Evolutionary conservation across 2,113 vertebrate genomes (phyloP).

Genomic region (Nettapus auritus): DNA sequence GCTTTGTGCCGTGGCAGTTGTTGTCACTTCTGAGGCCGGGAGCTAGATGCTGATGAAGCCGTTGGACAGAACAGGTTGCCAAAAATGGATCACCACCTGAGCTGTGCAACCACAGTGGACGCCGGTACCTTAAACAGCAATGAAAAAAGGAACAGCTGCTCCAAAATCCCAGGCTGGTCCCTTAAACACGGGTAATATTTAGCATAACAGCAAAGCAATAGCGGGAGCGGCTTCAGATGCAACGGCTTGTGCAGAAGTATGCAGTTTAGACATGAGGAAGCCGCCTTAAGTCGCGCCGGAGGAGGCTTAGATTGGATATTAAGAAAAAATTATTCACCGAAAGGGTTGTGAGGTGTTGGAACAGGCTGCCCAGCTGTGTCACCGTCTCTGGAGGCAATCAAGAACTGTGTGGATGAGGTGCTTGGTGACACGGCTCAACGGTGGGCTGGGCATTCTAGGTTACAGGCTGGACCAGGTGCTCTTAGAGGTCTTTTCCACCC

Average conservation of each 20-base stretch:
- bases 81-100: neutral
- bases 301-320: no score
- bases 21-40: neutral
- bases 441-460: no score
- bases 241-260: neutral
- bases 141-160: neutral
- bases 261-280: no score
- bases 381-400: no score
- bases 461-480: no score
- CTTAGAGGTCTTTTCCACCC: no score
- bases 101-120: fast-evolving
- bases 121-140: neutral
- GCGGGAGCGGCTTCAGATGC: neutral
- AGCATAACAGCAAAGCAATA: neutral
- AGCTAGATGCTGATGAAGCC: neutral
- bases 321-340: no score
- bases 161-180: neutral
- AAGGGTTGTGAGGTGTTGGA: no score
- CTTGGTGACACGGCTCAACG: no score
- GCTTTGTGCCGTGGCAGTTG: neutral
- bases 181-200: neutral
- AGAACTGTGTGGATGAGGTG: no score
- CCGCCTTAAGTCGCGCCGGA: no score
- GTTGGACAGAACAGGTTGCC: neutral
- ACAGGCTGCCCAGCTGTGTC: no score